Evolutionary conservation across 2,797 vertebrate genomes (phyloP).

Genomic region (Sebastes ruberrimus): DNA sequence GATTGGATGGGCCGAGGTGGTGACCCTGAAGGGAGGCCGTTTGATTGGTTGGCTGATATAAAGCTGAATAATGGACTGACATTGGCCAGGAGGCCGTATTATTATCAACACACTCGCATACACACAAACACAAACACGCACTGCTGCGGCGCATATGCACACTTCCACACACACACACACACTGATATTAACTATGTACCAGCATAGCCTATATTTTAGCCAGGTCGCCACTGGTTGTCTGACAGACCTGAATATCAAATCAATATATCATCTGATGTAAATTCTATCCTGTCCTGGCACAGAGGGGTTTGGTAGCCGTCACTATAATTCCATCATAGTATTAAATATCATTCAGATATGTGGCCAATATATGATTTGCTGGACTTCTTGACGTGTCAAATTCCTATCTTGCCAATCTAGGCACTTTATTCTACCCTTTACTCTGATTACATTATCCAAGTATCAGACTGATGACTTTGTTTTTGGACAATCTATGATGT

Average conservation of each 20-base stretch:
- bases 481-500: slow-evolving; percentile 20
- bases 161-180: neutral
- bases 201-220: slow-evolving; percentile 53
- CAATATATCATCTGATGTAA: slow-evolving; percentile 62
- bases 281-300: slow-evolving; percentile 32
- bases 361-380: slow-evolving; percentile 55
- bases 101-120: slow-evolving; percentile 32
- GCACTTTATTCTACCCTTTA: slow-evolving; percentile 7
- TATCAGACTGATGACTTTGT: slow-evolving; percentile 14
- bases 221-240: slow-evolving; percentile 42
- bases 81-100: slow-evolving; percentile 52
- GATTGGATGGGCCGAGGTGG: slow-evolving; percentile 74
- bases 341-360: slow-evolving; percentile 55
- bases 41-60: slow-evolving; percentile 73
- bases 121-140: slow-evolving; percentile 10
- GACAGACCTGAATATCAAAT: slow-evolving; percentile 68
- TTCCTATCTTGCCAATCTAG: neutral
- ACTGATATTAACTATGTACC: slow-evolving; percentile 33
- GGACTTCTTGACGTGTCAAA: slow-evolving; percentile 22
- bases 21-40: slow-evolving; percentile 67
- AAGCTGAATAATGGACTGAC: slow-evolving; percentile 69
- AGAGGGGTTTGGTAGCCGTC: slow-evolving; percentile 34
- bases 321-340: slow-evolving; percentile 47
- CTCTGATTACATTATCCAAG: slow-evolving; percentile 30
- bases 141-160: neutral